These are phyloP conservation scores for Dimorphilus gyrociliatus DNA, from an alignment of 2,888 invertebrate genomes.

Conservation along the genomic window DNA sequence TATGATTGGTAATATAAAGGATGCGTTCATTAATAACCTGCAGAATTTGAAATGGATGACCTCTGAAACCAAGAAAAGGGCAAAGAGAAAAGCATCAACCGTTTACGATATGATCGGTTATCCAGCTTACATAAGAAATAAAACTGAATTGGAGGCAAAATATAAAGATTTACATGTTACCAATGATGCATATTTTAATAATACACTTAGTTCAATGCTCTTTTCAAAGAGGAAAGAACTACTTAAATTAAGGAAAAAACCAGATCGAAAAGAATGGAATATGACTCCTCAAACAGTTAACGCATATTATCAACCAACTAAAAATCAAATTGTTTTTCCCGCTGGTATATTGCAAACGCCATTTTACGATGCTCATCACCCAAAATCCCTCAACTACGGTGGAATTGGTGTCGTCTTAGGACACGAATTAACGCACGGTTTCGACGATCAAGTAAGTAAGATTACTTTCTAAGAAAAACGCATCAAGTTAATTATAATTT, in stretches of 20 bases:
- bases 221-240: no score
- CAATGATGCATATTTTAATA: not conserved
- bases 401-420: slow-evolving; percentile 32
- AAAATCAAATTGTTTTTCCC: slow-evolving; percentile 24
- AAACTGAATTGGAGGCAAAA: slow-evolving; percentile 16
- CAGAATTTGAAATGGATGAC: slow-evolving; percentile 25
- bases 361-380: slow-evolving; percentile 22
- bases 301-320: slow-evolving; percentile 22
- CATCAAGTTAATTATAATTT: no score
- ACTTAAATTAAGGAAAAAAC: no score
- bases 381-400: slow-evolving; percentile 25
- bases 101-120: slow-evolving; percentile 21
- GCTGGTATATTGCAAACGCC: slow-evolving; percentile 28
- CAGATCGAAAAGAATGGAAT: slow-evolving; percentile 16
- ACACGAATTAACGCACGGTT: slow-evolving; percentile 32
- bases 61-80: slow-evolving; percentile 14
- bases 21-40: slow-evolving; percentile 16
- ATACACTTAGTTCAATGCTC: not conserved
- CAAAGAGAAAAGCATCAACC: slow-evolving; percentile 18
- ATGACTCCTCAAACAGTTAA: slow-evolving; percentile 23
- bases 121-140: slow-evolving; percentile 22
- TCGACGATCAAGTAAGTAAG: slow-evolving; percentile 23
- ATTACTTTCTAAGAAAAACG: no score
- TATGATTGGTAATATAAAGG: slow-evolving; percentile 15
- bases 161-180: slow-evolving; percentile 21